Conservation (phyloP, 1,140 invertebrate species). For the Drosophila insularis region DNA sequence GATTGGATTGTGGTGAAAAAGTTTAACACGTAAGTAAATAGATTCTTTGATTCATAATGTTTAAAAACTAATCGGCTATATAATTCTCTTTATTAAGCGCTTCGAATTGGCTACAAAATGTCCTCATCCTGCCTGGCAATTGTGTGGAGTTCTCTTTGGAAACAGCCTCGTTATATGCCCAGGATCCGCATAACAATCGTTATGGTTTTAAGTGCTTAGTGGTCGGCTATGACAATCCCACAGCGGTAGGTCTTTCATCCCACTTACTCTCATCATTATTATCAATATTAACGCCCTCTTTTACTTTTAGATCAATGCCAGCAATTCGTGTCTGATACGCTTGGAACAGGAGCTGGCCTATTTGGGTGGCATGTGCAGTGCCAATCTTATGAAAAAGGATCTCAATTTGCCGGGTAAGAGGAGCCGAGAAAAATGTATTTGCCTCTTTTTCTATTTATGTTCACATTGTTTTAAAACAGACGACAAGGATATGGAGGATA, state of each 20-base stretch:
- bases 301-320: conserved; percentile 59
- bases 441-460: neutral
- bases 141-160: conserved; percentile 97
- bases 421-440: too few species aligned
- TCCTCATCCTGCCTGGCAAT: conserved; percentile 95
- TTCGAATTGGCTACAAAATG: conserved; percentile 93
- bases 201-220: conserved; percentile 97
- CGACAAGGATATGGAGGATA: conserved; percentile 90
- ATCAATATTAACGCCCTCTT: conserved; percentile 17
- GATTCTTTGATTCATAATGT: too few species aligned
- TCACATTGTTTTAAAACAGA: conserved; percentile 81
- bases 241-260: conserved; percentile 50
- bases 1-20: conserved; percentile 82
- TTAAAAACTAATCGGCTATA: neutral
- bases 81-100: conserved; percentile 84
- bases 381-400: conserved; percentile 94
- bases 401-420: conserved; percentile 87
- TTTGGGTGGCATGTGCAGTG: conserved; percentile 94
- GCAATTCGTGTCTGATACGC: conserved; percentile 85
- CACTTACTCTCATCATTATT: conserved; percentile 51
- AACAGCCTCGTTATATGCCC: conserved; percentile 97
- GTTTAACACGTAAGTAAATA: conserved; percentile 72
- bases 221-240: conserved; percentile 94
- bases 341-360: conserved; percentile 96
- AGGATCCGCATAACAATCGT: conserved; percentile 91